Evolutionary conservation across 1,140 invertebrate genomes (phyloP), one percentile per base, ranked within the genome.

Genomic region (Drosophila bocki): DNA sequence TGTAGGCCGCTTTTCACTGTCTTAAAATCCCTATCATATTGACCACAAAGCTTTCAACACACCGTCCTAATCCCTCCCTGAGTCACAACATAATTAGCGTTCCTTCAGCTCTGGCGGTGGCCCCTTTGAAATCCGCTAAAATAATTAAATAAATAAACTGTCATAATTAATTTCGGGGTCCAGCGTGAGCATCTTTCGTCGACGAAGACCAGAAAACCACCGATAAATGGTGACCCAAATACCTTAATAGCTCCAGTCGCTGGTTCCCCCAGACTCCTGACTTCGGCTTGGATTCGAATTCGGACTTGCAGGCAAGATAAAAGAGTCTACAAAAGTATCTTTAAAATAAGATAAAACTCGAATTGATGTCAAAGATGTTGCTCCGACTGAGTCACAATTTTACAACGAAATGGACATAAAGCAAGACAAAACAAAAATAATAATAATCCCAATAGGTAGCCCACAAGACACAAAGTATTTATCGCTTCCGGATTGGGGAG

Each of bases 71-170:
- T 87, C 80, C 64, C 39, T 19, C 29, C 13, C 69, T 88, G 84
- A 88, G 84, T 88, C 84, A 88, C 84, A 88, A 88, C 84, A 88
- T 81, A 78, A 84, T 88, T 88, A 88, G 78, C 65, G 53, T 42
- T 22, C 22, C 26, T 44, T 50, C 6, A 33, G 72, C 32, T 48
- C 33, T 42, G 68, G 45, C 85, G 81, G 82, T 32, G 15, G 41
- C 26, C 19, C 5, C 57, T 88, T 90, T 90, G 81, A 90, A 82
- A 67, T 79, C 60, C n/a, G 37, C 56, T 50, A 45, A 76, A 85
- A 90, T 84, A 88, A 88, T 90, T 88, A 88, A 85, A 90, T 88
- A 90, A 90, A 88, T 88, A 88, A 88, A 88, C 85, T 88, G 85
- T 90, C 85, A 88, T 90, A 88, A 88, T 88, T 88, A 88, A 88